A percentile compares a stretch with the other conserved stretches of the same genome.
Conservation (phyloP, 2,888 invertebrate species). For the Thalpophila matura region DNA sequence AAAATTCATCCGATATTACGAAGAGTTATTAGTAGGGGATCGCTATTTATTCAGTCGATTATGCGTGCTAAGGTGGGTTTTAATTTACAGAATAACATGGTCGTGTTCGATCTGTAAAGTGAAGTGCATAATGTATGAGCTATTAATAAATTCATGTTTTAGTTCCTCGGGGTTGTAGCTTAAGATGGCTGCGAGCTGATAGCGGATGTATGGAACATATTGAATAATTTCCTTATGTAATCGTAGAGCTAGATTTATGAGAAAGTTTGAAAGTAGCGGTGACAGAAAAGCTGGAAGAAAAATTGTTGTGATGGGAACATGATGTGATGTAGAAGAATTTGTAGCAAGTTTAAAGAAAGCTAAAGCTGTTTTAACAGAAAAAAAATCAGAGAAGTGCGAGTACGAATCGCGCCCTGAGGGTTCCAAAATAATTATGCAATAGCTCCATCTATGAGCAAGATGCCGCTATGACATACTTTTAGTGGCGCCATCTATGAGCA, state of each 20-base stretch:
- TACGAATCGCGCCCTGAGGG: too few species aligned
- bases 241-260: slow-evolving; percentile 30
- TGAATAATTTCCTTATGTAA: slow-evolving; percentile 28
- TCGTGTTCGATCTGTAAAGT: slow-evolving; percentile 59
- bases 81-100: slow-evolving; percentile 82
- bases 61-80: slow-evolving; percentile 80
- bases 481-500: too few species aligned
- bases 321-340: background rate
- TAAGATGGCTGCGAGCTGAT: slow-evolving; percentile 31
- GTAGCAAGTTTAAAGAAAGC: background rate
- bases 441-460: too few species aligned
- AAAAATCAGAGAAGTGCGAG: too few species aligned
- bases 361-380: background rate
- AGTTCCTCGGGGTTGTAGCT: slow-evolving; percentile 39
- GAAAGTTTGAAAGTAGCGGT: background rate
- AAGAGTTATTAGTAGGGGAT: slow-evolving; percentile 62
- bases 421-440: too few species aligned
- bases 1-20: slow-evolving; percentile 1
- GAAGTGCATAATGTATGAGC: slow-evolving; percentile 55
- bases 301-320: background rate
- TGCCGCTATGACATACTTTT: too few species aligned
- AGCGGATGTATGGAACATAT: slow-evolving; percentile 32
- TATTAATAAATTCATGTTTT: slow-evolving; percentile 49
- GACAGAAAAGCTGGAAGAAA: slow-evolving; percentile 13
- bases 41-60: slow-evolving; percentile 80